phyloP scores from a whole-genome alignment of 1,140 invertebrate species.

The Camponotus floridanus region DNA sequence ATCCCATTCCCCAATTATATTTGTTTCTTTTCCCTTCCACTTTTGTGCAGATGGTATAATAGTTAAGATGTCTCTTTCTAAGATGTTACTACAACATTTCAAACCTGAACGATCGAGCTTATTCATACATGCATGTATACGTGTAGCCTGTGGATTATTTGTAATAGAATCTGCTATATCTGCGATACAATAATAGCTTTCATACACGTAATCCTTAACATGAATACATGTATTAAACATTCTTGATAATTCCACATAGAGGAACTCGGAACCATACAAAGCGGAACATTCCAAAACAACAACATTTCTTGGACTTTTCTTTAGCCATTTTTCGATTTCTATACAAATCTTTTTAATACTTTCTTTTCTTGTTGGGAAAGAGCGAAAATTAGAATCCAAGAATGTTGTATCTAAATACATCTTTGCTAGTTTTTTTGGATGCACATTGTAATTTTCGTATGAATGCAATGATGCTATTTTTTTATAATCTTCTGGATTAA shows the following conservation, averaged over 20 bases:
- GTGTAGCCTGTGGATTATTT: conserved; percentile 75
- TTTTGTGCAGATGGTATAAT: conserved; percentile 86
- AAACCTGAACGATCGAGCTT: conserved; percentile 69
- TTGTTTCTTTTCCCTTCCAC: conserved; percentile 84
- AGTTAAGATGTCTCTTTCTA: conserved; percentile 76
- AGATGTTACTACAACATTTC: conserved; percentile 71
- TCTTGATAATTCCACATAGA: conserved; percentile 87
- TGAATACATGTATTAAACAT: conserved; percentile 86
- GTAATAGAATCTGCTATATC: conserved; percentile 84
- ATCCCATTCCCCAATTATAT: conserved; percentile 78
- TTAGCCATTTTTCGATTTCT: conserved; percentile 87
- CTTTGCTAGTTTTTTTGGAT: conserved; percentile 87
- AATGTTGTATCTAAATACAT: conserved; percentile 92
- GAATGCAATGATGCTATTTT: conserved; percentile 87
- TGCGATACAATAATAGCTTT: conserved; percentile 82
- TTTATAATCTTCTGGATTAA: conserved; percentile 86
- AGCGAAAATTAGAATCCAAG: conserved; percentile 84
- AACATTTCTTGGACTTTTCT: conserved; percentile 82
- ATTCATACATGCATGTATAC: conserved; percentile 84
- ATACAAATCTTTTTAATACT: conserved; percentile 85
- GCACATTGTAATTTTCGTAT: conserved; percentile 70
- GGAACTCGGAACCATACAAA: conserved; percentile 88
- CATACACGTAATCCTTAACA: conserved; percentile 81
- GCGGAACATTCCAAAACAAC: conserved; percentile 87
- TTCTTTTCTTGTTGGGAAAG: conserved; percentile 88